Base-by-base conservation (phyloP, 2,888 invertebrate genomes). In the Gymnocheta viridis region DNA sequence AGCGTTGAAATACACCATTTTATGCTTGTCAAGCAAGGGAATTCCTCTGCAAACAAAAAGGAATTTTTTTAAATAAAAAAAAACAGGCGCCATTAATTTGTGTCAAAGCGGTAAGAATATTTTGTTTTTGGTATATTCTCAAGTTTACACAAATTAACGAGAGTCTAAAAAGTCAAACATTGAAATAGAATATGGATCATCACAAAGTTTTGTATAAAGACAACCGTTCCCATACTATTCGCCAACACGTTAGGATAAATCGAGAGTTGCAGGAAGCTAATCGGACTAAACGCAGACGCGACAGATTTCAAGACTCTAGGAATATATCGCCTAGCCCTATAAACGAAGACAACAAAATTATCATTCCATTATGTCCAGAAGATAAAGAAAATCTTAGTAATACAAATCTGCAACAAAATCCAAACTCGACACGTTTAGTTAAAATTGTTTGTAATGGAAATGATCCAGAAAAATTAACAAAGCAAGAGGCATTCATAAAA, bases 301-400 rank as follows among this genome's bases (percentile, higher is more conserved):
- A 89, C 9, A 58, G 70, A 27, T 90, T 86, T 80, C 82, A 88
- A 72, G 76, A 56, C 10, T 86, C 87, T 6, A 87, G 90, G 35
- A 72, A 86, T 10, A 87, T 89, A n/a, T 81, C 79, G 14, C 47
- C 80, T 0, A 89, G 87, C 62, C 88, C 88, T 10, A 82, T 86
- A 2, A 0, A 7, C 29, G 17, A 82, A 82, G 9, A n/a, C n/a
- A n/a, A n/a, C n/a, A 10, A 44, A 14, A 7, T 60, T 12, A 22
- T 14, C n/a, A 19, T 62, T n/a, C 35, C 58, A 2, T 7, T 54
- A 12, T 29, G 51, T 17, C n/a, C 12, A n/a, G 22, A 44, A 0
- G 24, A 66, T n/a, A 72, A 79, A 14, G 81, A 74, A 9, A 77
- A 76, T n/a, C n/a, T 1, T 14, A 32, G 1, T 19, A 10, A 44